Conservation (phyloP, 2,113 vertebrate species). For the Onychostoma macrolepis region DNA sequence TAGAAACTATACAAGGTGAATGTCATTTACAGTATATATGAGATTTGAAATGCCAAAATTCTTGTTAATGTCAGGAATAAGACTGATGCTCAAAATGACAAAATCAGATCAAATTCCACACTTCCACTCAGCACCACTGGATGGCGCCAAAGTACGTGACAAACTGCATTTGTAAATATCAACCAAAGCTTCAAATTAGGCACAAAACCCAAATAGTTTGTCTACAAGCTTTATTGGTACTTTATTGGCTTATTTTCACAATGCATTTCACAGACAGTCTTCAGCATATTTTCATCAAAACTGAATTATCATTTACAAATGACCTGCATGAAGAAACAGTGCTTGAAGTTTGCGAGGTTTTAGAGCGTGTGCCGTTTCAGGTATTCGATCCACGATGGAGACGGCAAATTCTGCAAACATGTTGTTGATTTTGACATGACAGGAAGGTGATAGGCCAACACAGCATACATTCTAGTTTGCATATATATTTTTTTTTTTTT, state of each 20-base stretch:
- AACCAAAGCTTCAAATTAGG: background rate
- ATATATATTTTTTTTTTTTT: background rate
- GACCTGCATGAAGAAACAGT: conserved; percentile 47
- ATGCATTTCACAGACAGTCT: conserved; percentile 32
- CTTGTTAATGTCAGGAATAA: background rate
- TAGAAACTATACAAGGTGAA: no score
- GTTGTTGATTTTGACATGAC: conserved; percentile 8
- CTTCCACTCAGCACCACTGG: background rate
- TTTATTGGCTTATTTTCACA: conserved; percentile 43
- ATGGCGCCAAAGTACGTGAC: background rate
- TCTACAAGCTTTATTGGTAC: conserved; percentile 50
- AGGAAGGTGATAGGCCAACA: conserved; percentile 8
- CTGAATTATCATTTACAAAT: conserved; percentile 30
- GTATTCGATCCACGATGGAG: conserved; percentile 31
- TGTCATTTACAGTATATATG: background rate
- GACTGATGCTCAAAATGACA: background rate
- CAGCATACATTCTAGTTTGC: background rate
- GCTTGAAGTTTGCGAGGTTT: conserved; percentile 17
- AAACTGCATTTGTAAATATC: background rate
- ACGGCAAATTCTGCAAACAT: conserved; percentile 23
- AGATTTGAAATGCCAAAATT: background rate
- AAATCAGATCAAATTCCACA: no score
- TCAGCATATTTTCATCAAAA: conserved; percentile 39
- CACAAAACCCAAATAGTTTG: background rate
- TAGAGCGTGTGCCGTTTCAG: conserved; percentile 33